Conservation (phyloP, 2,113 vertebrate species). For the Heteronetta atricapilla region DNA sequence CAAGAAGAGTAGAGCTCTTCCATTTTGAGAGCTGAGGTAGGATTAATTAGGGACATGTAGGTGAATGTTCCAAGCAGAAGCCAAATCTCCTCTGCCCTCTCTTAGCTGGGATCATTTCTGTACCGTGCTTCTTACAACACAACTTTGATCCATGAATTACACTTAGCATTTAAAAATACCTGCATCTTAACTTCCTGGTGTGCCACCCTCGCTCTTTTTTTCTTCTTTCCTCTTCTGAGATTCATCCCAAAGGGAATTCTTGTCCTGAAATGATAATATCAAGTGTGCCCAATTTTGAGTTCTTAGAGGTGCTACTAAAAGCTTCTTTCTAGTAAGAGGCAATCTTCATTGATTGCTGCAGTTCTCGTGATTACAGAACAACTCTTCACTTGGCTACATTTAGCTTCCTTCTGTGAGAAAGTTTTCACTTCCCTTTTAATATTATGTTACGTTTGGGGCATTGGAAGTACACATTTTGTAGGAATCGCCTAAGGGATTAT, state of each 20-base stretch:
- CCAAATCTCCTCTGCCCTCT: neutral
- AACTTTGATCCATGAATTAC: neutral
- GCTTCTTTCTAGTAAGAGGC: constrained; percentile 25
- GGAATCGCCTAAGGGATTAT: constrained; percentile 20
- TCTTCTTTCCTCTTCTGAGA: neutral
- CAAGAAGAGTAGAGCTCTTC: neutral
- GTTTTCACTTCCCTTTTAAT: constrained; percentile 48
- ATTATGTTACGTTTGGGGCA: constrained; percentile 29
- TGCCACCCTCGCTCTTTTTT: neutral
- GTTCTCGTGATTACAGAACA: constrained; percentile 38
- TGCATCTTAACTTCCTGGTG: neutral
- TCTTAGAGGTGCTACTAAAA: constrained; percentile 10
- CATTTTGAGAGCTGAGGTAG: neutral
- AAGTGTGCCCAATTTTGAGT: constrained; percentile 8
- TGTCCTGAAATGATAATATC: constrained; percentile 23
- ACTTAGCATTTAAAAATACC: neutral
- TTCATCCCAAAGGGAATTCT: neutral
- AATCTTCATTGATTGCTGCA: constrained; percentile 55
- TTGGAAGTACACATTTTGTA: constrained; percentile 17
- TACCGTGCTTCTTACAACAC: neutral
- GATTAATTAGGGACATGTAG: neutral
- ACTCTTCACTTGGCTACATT: constrained; percentile 37
- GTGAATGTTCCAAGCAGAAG: neutral
- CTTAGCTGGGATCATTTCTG: neutral
- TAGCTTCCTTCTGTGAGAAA: constrained; percentile 24